A percentile compares a stretch with the other conserved stretches of the same genome.
Evolutionary conservation across 2,888 invertebrate genomes (phyloP).

Genomic region (Tenthredo livida): DNA sequence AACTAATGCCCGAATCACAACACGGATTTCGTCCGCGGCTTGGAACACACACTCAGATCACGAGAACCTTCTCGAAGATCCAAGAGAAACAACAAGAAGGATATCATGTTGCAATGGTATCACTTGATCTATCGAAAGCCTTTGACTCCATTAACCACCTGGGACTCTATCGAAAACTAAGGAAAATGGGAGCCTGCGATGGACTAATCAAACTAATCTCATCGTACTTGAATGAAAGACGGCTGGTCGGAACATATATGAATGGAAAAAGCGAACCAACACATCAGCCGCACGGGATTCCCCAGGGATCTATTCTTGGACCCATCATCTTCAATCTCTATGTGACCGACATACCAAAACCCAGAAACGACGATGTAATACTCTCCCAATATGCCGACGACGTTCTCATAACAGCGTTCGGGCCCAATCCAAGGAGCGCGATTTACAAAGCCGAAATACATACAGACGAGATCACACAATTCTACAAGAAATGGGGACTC

Average conservation of each 20-base stretch:
- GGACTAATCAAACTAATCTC: slow-evolving; percentile 51
- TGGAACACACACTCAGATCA: slow-evolving; percentile 49
- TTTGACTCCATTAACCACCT: slow-evolving; percentile 53
- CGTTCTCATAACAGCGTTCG: too few species aligned
- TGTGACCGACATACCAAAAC: not conserved
- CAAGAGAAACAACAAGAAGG: slow-evolving; percentile 45
- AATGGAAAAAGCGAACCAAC: slow-evolving; percentile 38
- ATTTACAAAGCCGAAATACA: too few species aligned
- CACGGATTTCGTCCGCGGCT: slow-evolving; percentile 52
- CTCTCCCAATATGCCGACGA: slow-evolving; percentile 16
- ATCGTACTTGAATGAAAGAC: slow-evolving; percentile 47
- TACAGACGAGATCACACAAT: too few species aligned
- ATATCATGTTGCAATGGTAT: slow-evolving; percentile 41
- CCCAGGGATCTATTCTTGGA: not conserved
- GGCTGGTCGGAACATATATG: slow-evolving; percentile 47
- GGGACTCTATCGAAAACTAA: slow-evolving; percentile 48
- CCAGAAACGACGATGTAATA: not conserved
- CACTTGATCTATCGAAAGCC: slow-evolving; percentile 53
- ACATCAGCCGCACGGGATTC: not conserved
- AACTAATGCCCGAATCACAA: slow-evolving; percentile 46
- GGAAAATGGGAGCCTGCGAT: slow-evolving; percentile 20
- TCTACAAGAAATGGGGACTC: too few species aligned
- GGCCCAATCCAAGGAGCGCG: too few species aligned
- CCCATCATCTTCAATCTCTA: slow-evolving; percentile 7
- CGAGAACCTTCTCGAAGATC: slow-evolving; percentile 50